Percentiles rank a stretch among this genome's conserved stretches.
Evolutionary conservation across 2,113 vertebrate species (phyloP).

Genomic region (Datnioides undecimradiatus): DNA sequence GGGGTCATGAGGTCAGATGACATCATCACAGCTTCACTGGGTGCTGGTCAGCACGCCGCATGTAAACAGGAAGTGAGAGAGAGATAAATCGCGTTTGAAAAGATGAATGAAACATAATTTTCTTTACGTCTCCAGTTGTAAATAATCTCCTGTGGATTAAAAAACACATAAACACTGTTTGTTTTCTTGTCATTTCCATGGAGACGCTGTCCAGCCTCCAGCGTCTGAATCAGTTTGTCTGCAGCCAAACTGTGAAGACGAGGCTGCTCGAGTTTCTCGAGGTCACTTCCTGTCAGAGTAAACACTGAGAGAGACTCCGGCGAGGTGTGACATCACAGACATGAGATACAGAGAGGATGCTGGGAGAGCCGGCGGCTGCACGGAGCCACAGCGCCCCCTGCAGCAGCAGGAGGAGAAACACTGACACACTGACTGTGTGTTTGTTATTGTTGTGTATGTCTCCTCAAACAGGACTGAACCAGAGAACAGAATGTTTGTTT

Average conservation of each 20-base stretch:
- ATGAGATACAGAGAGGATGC: background rate
- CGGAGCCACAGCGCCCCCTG: constrained; percentile 59
- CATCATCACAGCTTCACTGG: constrained; percentile 66
- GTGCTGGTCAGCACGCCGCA: constrained; percentile 48
- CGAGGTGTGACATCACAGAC: constrained; percentile 5
- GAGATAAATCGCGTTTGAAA: background rate
- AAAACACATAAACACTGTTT: no score
- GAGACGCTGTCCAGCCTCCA: no score
- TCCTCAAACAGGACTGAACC: no score
- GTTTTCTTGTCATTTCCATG: no score
- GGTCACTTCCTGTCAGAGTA: constrained; percentile 22
- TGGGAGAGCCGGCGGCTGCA: background rate
- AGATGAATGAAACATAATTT: background rate
- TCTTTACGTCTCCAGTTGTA: no score
- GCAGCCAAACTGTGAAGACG: background rate
- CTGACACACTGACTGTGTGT: no score
- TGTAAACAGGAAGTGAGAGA: constrained; percentile 72
- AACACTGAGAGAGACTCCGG: background rate
- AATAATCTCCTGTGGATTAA: no score
- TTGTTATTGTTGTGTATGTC: no score
- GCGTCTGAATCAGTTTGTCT: no score
- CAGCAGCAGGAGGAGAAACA: constrained; percentile 19
- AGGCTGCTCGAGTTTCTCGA: background rate
- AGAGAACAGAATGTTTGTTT: no score
- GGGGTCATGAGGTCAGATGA: constrained; percentile 52